Evolutionary conservation across 2,797 vertebrate genomes (phyloP).

Genomic region (Hippoglossus hippoglossus): DNA sequence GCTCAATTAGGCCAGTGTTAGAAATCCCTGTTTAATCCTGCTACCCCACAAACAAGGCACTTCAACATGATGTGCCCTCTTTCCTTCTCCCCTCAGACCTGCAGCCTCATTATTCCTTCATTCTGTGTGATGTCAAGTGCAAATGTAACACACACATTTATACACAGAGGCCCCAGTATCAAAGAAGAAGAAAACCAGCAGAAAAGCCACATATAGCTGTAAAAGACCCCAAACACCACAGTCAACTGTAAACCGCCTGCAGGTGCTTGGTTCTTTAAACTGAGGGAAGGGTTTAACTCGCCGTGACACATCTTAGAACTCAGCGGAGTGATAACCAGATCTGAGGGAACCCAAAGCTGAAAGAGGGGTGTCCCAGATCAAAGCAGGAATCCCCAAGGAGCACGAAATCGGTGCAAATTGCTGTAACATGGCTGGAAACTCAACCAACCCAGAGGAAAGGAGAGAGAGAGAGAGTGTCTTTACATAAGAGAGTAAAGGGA

Average conservation of each 20-base stretch:
- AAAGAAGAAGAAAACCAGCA: background rate
- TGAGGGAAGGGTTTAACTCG: constrained; percentile 19
- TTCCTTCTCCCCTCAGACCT: background rate
- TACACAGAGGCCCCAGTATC: background rate
- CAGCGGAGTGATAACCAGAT: constrained; percentile 18
- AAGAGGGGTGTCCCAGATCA: constrained; percentile 46
- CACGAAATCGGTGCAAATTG: constrained; percentile 46
- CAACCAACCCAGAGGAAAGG: constrained; percentile 62
- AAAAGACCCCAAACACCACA: constrained; percentile 1
- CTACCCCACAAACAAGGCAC: background rate
- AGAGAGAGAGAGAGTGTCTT: constrained; percentile 4
- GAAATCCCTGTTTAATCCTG: background rate
- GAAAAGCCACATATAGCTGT: background rate
- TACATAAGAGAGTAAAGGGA: constrained; percentile 5
- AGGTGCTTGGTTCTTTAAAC: background rate
- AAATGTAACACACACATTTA: background rate
- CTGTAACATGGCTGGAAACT: constrained; percentile 63
- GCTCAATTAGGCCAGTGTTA: background rate
- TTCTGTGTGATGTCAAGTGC: background rate
- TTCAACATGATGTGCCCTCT: background rate
- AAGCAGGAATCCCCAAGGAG: constrained; percentile 44
- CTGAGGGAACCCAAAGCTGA: constrained; percentile 13
- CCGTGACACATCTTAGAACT: constrained; percentile 2
- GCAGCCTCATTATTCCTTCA: background rate
- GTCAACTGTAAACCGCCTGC: background rate